Base-by-base conservation (phyloP, 1,140 invertebrate genomes). In the Drosophila punjabiensis region DNA sequence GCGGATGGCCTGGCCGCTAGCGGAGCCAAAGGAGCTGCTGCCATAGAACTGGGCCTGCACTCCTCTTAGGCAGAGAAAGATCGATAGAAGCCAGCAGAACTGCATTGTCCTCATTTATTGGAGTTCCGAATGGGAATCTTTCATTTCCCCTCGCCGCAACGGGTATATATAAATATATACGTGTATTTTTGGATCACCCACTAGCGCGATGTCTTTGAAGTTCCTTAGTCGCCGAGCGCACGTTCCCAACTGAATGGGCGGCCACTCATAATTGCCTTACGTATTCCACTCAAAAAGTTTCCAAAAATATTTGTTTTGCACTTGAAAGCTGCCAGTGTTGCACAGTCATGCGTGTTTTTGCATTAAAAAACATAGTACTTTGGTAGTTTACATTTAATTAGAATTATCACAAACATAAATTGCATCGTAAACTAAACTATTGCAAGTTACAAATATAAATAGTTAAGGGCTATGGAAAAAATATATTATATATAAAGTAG, bases 371-470 rank as follows among this genome's bases (percentile, higher is more conserved):
- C 43, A 32, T 0, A 30, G 33, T 13, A 32, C 33, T 37, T 50
- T 60, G 35, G 7, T 68, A 45, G 60, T 77, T 66, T 53, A 74
- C 45, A 59, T 82, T 91, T 87, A 81, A 81, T 87, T 82, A 71
- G 20, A 81, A 81, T 91, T 87, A 90, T 90, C 79, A 90, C 88
- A 91, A 90, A 87, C 67, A 86, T 74, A 81, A 86, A 83, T 87
- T 63, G 77, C 69, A 71, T 78, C 41, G 35, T 39, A 43, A 79
- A 81, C 74, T 89, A 76, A 88, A 81, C 60, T 69, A 80, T 82
- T 79, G 67, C 75, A 86, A 61, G 30, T 79, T 78, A 69, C 45
- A 77, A 66, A 48, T 86, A 85, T 86, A 87, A 82, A 70, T 77
- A 83, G 81, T 84, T 70, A 89, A 74, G 39, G 52, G 47, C 67